Evolutionary conservation across 2,888 invertebrate species (phyloP), one percentile per base, ranked within the genome.

Genomic region (Catocala fraxini): DNA sequence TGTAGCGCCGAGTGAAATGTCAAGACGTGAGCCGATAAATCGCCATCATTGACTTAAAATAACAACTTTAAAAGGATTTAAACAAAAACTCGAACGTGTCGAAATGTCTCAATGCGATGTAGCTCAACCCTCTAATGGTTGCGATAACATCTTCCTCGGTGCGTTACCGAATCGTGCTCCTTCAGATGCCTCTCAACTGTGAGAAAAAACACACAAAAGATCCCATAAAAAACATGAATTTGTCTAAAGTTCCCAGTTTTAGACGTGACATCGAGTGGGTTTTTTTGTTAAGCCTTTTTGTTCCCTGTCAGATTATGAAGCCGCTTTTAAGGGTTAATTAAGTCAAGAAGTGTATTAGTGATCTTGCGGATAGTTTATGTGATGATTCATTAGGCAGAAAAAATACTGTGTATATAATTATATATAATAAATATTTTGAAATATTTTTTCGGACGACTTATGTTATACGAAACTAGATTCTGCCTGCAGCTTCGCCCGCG

Each of bases 141-240:
- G 77, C 77, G 93, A 94, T 94, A 92, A 88, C 82, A 94, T 94
- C 93, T 86, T 79, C 71, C 84, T 83, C 87, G 87, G 90, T 91
- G 90, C 91, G 89, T 91, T 92, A 91, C 91, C 79, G 87, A 88
- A 86, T 92, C 92, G 91, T 92, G 93, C 93, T 90, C 84, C 90
- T 87, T 89, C 89, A 90, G 91, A 90, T 89, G 88, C 86, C 80
- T 87, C 82, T 73, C 83, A 86, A 89, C 91, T 93, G 91, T 93
- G 92, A 93, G 93, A 94, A 92, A 91, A 92, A 92, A 92, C 86
- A 88, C 84, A 91, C 90, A 92, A 93, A 92, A 89, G 90, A 71
- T 80, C 72, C 79, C 82, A 89, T 89, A 90, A 91, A 90, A 90
- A 90, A 86, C 88, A 86, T 89, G 90, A 90, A 87, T 91, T 90